These are phyloP conservation scores for Nasonia longicornis DNA, from an alignment of 1,140 invertebrate species.

Conservation along the genomic window DNA sequence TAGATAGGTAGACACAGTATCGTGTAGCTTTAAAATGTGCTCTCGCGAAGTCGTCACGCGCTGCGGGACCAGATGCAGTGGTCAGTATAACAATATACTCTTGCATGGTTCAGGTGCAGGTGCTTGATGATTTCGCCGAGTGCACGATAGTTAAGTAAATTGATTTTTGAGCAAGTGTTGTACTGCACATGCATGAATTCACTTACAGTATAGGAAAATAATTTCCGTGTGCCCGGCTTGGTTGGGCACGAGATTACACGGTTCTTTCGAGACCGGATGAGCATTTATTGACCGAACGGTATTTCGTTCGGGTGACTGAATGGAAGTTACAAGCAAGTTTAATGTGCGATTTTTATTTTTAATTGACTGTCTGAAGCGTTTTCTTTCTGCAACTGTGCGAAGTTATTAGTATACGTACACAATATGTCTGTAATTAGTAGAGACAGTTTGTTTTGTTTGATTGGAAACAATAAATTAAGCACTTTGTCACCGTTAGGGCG, in stretches of 20 bases:
- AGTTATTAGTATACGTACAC: not conserved
- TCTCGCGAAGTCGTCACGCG: not conserved
- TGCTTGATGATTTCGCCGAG: not conserved
- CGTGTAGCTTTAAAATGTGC: not conserved
- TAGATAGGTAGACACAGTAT: not conserved
- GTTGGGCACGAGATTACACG: not conserved
- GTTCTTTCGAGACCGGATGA: not conserved
- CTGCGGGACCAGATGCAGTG: not conserved
- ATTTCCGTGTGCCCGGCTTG: not conserved
- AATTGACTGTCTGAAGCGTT: slow-evolving; percentile 4
- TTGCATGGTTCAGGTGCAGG: not conserved
- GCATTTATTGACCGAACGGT: slow-evolving; percentile 19
- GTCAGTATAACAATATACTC: not conserved
- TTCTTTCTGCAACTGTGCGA: slow-evolving; percentile 2
- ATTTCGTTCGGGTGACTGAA: not conserved
- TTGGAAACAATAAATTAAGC: not conserved
- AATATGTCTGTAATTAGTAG: not conserved
- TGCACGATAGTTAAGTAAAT: not conserved
- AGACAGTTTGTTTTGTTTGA: not conserved
- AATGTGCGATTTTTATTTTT: not conserved
- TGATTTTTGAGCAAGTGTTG: slow-evolving; percentile 1
- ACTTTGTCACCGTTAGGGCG: not conserved
- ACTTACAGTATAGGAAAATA: not conserved
- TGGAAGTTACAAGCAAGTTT: not conserved
- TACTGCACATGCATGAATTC: not conserved